Conservation (phyloP, 2,888 invertebrate species). For the Catocala sponsa region DNA sequence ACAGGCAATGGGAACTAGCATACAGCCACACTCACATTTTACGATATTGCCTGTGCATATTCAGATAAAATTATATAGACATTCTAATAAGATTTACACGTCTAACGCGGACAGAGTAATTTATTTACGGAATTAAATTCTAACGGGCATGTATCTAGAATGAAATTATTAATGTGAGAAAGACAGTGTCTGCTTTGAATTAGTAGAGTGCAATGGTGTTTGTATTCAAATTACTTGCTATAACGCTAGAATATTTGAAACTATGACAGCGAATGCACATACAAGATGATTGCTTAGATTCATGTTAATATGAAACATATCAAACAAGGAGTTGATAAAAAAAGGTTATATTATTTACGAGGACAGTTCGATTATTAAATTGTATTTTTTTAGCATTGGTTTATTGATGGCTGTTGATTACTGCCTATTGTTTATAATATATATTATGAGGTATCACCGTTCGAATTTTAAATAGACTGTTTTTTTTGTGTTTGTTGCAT, state of each 20-base stretch:
- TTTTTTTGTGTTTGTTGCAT: too few species aligned
- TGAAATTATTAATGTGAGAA: slow-evolving; percentile 50
- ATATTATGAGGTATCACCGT: too few species aligned
- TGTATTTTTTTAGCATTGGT: too few species aligned
- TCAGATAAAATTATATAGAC: slow-evolving; percentile 25
- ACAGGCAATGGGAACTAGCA: background rate
- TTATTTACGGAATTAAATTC: slow-evolving; percentile 49
- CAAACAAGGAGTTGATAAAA: background rate
- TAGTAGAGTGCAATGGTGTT: slow-evolving; percentile 31
- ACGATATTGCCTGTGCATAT: slow-evolving; percentile 3
- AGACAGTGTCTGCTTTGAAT: slow-evolving; percentile 35
- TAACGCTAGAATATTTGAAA: slow-evolving; percentile 34
- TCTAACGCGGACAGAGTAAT: slow-evolving; percentile 29
- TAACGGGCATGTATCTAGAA: slow-evolving; percentile 45
- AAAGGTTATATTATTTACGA: too few species aligned
- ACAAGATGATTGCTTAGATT: background rate
- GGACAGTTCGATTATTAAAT: too few species aligned
- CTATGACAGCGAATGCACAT: slow-evolving; percentile 20
- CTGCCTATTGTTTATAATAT: too few species aligned
- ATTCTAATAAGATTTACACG: slow-evolving; percentile 39
- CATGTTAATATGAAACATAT: background rate
- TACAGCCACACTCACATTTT: slow-evolving; percentile 6
- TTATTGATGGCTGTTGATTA: too few species aligned
- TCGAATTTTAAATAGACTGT: too few species aligned
- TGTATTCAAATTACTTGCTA: slow-evolving; percentile 31